phyloP scores from a whole-genome alignment of 2,797 vertebrate species.

The Pangasius mekongensis region DNA sequence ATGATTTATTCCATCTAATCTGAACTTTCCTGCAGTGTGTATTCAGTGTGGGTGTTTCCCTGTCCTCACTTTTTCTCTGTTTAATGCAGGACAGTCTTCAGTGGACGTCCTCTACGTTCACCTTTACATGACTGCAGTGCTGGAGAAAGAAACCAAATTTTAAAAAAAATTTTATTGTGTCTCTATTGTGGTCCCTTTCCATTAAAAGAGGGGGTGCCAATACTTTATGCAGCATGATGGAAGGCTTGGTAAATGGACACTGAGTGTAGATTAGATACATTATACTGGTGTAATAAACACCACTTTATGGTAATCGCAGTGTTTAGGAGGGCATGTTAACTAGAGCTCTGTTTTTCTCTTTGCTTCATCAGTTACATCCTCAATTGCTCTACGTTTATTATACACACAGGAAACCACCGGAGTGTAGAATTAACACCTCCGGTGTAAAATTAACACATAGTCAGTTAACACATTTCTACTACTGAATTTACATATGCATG shows the following conservation, averaged over 20 bases:
- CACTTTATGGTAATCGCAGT: not conserved
- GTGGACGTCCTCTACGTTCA: no score
- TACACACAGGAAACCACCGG: not conserved
- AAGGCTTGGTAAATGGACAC: not conserved
- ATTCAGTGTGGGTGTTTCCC: not conserved
- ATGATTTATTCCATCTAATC: not conserved
- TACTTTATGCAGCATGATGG: not conserved
- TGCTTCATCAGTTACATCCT: not conserved
- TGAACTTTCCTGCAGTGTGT: not conserved
- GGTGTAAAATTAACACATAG: not conserved
- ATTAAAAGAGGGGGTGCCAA: not conserved
- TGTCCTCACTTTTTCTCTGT: not conserved
- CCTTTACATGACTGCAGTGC: not conserved
- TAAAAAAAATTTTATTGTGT: no score
- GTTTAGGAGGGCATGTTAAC: not conserved
- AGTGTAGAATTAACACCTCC: not conserved
- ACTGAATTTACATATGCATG: not conserved
- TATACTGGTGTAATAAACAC: not conserved
- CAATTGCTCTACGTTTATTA: not conserved
- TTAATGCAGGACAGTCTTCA: not conserved
- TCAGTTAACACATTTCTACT: not conserved
- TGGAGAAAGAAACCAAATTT: not conserved
- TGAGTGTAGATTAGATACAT: not conserved
- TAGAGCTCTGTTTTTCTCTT: not conserved
- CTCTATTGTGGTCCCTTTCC: not conserved